Conservation (phyloP, 2,797 vertebrate genomes). For the Paguma larvata region DNA sequence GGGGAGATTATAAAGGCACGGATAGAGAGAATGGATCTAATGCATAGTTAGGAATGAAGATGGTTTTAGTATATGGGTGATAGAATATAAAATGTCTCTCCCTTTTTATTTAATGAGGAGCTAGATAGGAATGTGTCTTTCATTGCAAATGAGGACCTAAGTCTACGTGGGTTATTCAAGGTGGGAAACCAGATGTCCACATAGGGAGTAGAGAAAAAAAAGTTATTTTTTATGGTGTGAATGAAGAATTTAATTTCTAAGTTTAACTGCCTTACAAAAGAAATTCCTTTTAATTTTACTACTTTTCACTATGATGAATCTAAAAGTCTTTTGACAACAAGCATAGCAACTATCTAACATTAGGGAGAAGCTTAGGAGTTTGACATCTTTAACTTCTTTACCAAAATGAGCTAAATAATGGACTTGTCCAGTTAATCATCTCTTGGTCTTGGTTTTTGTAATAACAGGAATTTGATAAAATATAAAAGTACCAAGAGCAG, state of each 20-base stretch:
- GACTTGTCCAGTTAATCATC: constrained; percentile 21
- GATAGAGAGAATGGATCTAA: background rate
- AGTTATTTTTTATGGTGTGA: background rate
- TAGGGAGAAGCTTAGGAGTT: background rate
- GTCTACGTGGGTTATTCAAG: background rate
- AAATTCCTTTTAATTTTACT: background rate
- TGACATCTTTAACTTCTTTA: background rate
- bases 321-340: background rate
- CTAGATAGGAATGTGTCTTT: background rate
- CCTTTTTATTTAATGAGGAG: background rate
- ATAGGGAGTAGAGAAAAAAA: background rate
- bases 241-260: background rate
- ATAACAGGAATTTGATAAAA: constrained; percentile 39
- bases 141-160: background rate
- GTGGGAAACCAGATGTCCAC: background rate
- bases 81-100: background rate
- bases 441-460: constrained; percentile 4
- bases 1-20: background rate
- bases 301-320: background rate
- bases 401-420: background rate
- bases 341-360: background rate
- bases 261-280: background rate
- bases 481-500: background rate
- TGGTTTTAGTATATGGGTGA: background rate
- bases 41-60: background rate